Conservation (phyloP, 2,797 vertebrate genomes). For the Spea hammondii region DNA sequence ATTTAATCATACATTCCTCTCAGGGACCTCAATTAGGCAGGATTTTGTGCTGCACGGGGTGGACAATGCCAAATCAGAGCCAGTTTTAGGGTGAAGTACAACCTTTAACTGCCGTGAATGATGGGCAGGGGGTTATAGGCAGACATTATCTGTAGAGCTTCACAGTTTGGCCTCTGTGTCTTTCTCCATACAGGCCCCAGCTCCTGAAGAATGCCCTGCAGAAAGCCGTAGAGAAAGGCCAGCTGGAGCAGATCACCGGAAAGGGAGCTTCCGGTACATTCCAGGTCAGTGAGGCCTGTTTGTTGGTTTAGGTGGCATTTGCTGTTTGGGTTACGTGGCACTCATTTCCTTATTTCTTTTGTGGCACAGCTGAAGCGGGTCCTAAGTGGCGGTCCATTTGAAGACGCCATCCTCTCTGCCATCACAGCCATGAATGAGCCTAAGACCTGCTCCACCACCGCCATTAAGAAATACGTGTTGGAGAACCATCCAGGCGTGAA, state of each 20-base stretch:
- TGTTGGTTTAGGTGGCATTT: background rate
- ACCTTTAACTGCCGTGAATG: too few species aligned
- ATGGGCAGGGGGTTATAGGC: too few species aligned
- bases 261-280: conserved; percentile 96
- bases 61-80: too few species aligned
- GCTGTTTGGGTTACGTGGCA: background rate
- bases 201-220: conserved; percentile 88
- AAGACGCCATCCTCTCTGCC: conserved; percentile 90
- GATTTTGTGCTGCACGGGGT: too few species aligned
- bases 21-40: too few species aligned
- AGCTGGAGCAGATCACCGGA: conserved; percentile 94
- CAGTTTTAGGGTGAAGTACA: too few species aligned
- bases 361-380: conserved; percentile 84
- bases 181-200: conserved; percentile 77
- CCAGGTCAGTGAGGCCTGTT: conserved; percentile 74
- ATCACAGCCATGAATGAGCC: conserved; percentile 98
- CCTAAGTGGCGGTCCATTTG: conserved; percentile 82
- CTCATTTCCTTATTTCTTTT: background rate
- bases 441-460: conserved; percentile 94
- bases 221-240: conserved; percentile 90
- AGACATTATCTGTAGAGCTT: too few species aligned
- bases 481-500: conserved; percentile 88
- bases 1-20: too few species aligned
- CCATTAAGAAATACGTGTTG: conserved; percentile 86
- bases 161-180: background rate